Evolutionary conservation across 2,888 invertebrate genomes (phyloP).

Genomic region (Ormyrus labotus): DNA sequence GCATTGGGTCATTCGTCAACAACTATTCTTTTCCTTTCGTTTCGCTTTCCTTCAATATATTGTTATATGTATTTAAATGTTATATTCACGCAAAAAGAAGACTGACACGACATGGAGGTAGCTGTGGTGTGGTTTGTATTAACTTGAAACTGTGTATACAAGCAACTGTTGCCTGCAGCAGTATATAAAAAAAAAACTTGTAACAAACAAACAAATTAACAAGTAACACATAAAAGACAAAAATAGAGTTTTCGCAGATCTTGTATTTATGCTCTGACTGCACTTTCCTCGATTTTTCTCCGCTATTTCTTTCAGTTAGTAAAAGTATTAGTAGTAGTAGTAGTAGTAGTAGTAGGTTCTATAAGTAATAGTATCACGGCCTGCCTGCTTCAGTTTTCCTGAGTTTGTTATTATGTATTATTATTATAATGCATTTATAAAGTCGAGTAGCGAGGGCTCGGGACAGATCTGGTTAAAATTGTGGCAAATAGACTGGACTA

Average conservation of each 20-base stretch:
- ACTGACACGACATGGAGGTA: conserved; percentile 73
- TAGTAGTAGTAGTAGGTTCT: conserved; percentile 68
- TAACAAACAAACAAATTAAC: conserved; percentile 68
- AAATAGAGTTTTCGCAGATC: conserved; percentile 54
- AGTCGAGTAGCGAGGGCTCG: conserved; percentile 31
- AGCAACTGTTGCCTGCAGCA: conserved; percentile 60
- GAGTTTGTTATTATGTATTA: conserved; percentile 72
- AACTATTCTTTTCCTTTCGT: conserved; percentile 18
- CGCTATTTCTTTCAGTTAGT: conserved; percentile 47
- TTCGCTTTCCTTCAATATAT: conserved; percentile 8
- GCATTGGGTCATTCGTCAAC: conserved; percentile 39
- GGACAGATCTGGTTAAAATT: neutral
- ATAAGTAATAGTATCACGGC: conserved; percentile 75
- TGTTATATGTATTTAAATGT: conserved; percentile 37
- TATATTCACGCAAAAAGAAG: conserved; percentile 60
- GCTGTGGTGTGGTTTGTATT: conserved; percentile 70
- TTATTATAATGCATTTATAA: conserved; percentile 65
- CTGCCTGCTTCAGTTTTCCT: conserved; percentile 76
- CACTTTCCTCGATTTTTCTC: conserved; percentile 39
- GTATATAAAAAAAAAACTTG: conserved; percentile 66
- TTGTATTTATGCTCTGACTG: conserved; percentile 52
- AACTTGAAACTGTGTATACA: conserved; percentile 56
- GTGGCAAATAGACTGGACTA: too few species aligned
- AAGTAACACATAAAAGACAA: conserved; percentile 67
- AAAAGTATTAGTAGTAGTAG: conserved; percentile 56